Base-by-base conservation (phyloP, 2,888 invertebrate species). In the Aspidiotus rigidus region DNA sequence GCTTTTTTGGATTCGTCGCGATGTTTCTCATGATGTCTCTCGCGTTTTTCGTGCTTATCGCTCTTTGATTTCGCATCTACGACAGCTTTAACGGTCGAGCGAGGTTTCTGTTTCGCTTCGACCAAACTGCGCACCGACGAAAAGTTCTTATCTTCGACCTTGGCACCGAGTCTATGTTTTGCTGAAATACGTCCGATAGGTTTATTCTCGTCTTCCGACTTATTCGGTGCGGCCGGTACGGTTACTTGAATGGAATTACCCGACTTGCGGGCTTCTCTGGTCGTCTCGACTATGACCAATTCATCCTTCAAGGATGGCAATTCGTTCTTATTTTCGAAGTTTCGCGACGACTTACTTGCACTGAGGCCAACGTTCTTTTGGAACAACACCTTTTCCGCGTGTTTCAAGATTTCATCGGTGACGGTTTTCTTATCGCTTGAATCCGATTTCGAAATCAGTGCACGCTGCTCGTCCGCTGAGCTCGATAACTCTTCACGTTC, bases 371-470 rank as follows among this genome's bases (percentile, higher is more conserved):
- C n/a, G 0, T 90, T 90, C 78, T 93, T 91, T 56, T 93, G 89
- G 77, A 93, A 90, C 74, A 94, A 89, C 0, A 90, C 93, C 77
- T 93, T 93, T 80, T 94, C 93, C 1, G 94, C 93, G 73, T 92
- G 83, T 76, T 93, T 93, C 63, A 94, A 80, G 7, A 94, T 91
- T 78, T 93, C 93, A 17, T 88, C 89, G 1, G 93, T 92, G 1
- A 86, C 81, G 55, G 87, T 86, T 79, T 89, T 89, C 69, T 82
- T 83, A 75, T 74, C 57, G 74, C 70, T 63, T 73, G 75, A 71
- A 70, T 73, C 64, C 15, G 71, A 44, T 5, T 56, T 5, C 49
- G 53, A 62, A 15, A 39, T 10, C 11, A n/a, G 13, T 2, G 40
- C 13, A 75, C 75, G 63, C 7, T 74, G 74, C 63, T 74, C 57